Evolutionary conservation across 1,140 invertebrate species (phyloP), one percentile per base, ranked within the genome.

Genomic region (Lysiphlebus fabarum): DNA sequence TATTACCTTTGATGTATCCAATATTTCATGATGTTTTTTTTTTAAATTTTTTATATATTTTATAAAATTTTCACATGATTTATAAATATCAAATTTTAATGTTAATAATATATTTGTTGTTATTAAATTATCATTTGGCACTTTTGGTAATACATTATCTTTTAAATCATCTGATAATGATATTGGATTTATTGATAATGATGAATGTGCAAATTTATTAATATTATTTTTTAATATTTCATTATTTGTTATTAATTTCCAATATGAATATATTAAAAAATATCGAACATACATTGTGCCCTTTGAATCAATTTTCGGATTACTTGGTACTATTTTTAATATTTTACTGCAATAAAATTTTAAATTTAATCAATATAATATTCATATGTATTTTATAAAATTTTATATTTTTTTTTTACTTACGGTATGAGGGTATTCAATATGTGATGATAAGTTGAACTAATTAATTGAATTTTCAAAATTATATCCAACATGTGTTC

Each of bases 371-470:
- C 10, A 58, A 42, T n/a, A 12, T n/a, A 54, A 54, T 54, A 41
- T 37, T 6, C 50, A 47, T n/a, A 43, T 5, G 12, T 10, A 4
- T 44, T 1, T 11, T 17, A 43, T 14, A 11, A 7, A 26, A 26
- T 49, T 14, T 56, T 9, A 9, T 6, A 37, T 41, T 56, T 10
- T 6, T 26, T 26, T 8, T 54, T 12, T 51, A 76, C 77, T 79
- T 65, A 79, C 77, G 57, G 68, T 62, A 79, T 64, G 59, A 79
- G 48, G 57, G 75, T 70, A 70, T 78, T 68, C 62, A 78, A 69
- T 64, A 79, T 78, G 47, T 67, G 64, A 47, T 66, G 67, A 61
- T 76, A 75, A 59, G 59, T 65, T 14, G 67, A 65, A 45, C 62
- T 73, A 65, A 79, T 70, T 54, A 74, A 67, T 50, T 69, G 71